Evolutionary conservation across 2,797 vertebrate species (phyloP).

Genomic region (Merluccius polli): DNA sequence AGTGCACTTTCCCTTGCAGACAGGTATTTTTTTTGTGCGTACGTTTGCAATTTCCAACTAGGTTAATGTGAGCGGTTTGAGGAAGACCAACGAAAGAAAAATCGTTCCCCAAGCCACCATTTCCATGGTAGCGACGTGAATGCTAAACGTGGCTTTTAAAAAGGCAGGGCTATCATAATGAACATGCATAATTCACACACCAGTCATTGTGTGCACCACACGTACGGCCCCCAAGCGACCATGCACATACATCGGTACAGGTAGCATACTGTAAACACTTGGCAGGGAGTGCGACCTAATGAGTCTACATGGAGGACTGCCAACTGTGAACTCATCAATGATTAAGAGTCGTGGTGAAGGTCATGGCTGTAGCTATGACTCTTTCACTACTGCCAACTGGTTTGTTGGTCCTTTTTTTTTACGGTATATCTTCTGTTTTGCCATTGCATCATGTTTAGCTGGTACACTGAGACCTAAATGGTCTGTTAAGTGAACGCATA

Average conservation of each 20-base stretch:
- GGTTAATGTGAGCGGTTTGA: not conserved
- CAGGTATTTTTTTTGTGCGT: not conserved
- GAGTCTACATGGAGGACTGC: conserved; percentile 45
- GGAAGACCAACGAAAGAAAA: not conserved
- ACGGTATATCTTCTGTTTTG: not conserved
- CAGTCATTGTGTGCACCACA: not conserved
- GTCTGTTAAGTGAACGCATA: not conserved
- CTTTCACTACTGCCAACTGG: not conserved
- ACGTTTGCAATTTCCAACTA: not conserved
- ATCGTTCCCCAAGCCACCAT: too few species aligned
- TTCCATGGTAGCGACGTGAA: not conserved
- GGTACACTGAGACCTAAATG: not conserved
- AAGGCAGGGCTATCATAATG: not conserved
- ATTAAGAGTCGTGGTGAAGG: conserved; percentile 40
- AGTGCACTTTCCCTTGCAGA: not conserved
- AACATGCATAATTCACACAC: not conserved
- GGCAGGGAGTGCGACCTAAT: conserved; percentile 50
- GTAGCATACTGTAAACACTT: conserved; percentile 47
- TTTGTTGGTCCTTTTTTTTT: not conserved
- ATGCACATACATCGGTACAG: conserved; percentile 37
- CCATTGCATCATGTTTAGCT: not conserved
- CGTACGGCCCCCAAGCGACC: too few species aligned
- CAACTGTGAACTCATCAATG: conserved; percentile 47
- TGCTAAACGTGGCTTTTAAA: not conserved
- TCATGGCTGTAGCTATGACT: not conserved